phyloP scores from a whole-genome alignment of 2,797 vertebrate species.

The Gymnothorax reevesii region DNA sequence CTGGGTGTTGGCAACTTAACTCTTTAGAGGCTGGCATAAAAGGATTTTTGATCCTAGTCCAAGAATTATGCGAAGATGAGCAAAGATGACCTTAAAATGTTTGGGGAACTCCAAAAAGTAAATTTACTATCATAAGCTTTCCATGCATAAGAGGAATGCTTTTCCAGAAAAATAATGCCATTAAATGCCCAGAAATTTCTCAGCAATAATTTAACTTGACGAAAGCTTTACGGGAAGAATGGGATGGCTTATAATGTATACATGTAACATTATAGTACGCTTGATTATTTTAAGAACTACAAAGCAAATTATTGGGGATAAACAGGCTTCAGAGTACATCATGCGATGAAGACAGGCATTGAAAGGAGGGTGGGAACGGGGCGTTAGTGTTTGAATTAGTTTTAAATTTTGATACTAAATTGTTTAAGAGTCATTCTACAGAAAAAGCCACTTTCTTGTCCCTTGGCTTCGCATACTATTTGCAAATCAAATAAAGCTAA shows the following conservation, averaged over 20 bases:
- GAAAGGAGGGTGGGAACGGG: no score
- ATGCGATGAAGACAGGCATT: no score
- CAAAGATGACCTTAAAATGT: not conserved
- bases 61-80: not conserved
- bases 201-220: not conserved
- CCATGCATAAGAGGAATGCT: not conserved
- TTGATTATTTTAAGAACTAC: not conserved
- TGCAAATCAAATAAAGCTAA: no score
- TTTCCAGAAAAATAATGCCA: not conserved
- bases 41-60: not conserved
- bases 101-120: not conserved
- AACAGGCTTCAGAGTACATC: no score
- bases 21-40: not conserved
- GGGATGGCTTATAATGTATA: not conserved
- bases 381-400: not conserved
- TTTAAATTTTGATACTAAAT: not conserved
- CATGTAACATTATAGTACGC: not conserved
- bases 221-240: not conserved
- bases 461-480: no score
- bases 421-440: no score
- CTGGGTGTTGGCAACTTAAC: constrained; percentile 10
- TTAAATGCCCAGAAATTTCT: not conserved
- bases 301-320: not conserved
- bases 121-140: not conserved
- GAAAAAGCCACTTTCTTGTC: no score